phyloP scores from a whole-genome alignment of 1,140 invertebrate genomes.

The Triops cancriformis region DNA sequence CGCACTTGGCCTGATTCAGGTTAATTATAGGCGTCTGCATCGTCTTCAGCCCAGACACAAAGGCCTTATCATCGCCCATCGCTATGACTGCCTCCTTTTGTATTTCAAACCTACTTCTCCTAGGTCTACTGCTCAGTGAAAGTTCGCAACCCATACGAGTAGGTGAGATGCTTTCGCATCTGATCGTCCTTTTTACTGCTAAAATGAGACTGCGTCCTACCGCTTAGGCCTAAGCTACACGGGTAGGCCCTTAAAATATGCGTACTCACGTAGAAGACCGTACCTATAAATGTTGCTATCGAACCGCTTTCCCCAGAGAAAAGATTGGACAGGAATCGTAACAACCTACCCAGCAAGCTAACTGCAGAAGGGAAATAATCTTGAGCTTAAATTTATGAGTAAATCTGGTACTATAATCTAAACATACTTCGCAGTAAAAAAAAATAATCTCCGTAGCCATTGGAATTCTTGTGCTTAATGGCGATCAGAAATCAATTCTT shows the following conservation, averaged over 20 bases:
- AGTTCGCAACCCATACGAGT: background rate
- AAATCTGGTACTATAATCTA: too few species aligned
- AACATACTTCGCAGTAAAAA: too few species aligned
- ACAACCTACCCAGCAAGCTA: too few species aligned
- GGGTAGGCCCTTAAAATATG: background rate
- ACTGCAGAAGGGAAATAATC: too few species aligned
- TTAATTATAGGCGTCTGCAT: background rate
- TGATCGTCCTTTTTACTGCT: background rate
- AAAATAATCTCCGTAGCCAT: too few species aligned
- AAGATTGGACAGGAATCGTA: too few species aligned
- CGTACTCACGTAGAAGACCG: background rate
- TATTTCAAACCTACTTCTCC: background rate
- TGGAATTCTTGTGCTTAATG: too few species aligned
- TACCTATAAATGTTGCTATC: background rate
- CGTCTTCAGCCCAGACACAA: background rate
- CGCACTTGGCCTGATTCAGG: too few species aligned
- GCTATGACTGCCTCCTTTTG: background rate
- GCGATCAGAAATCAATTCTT: too few species aligned
- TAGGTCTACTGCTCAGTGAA: background rate
- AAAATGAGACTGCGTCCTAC: background rate
- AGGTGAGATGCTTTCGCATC: background rate
- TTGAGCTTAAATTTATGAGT: too few species aligned
- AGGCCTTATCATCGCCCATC: background rate
- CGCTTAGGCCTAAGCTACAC: background rate
- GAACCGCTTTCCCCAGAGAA: background rate